Evolutionary conservation across 2,888 invertebrate species (phyloP), one percentile per base, ranked within the genome.

Genomic region (Drosophila neonasuta): DNA sequence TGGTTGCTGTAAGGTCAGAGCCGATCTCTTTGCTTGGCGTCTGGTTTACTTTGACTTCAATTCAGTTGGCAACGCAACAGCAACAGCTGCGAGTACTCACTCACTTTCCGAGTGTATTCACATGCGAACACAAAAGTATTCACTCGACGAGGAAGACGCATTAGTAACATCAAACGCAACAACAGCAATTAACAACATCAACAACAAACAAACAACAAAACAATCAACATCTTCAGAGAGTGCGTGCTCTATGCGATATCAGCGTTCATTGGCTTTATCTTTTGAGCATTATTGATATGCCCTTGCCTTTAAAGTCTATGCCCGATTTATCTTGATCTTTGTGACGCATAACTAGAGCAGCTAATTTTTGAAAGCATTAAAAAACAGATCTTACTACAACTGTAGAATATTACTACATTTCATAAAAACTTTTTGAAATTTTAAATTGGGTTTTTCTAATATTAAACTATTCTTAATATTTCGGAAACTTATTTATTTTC

Each of bases 11-110:
- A 84, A 84, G 84, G 84, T 85, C 84, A 88, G 73, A 67, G 79
- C 68, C 73, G 76, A 84, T 78, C 80, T 86, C 73, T 80, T 80
- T 57, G 80, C 74, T 72, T 50, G 66, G 32, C 49, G 58, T 46
- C 80, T 77, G 68, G 81, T 79, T 87, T 63, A 60, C 85, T 88
- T 84, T 81, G 88, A 84, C 88, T 86, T 66, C 71, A 73, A 87
- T 88, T 79, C 74, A 55, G 76, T 54, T 57, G 74, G 49, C 57
- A 46, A 48, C 52, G 42, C 30, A 13, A 24, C 39, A 39, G 50
- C 36, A 8, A 36, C 52, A 45, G 54, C 54, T 20, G 32, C 13
- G 29, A 39, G 42, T 30, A 57, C 61, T 64, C 71, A 52, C 32
- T 32, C 32, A 24, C 24, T 20, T 20, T 20, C 24, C 32, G 36